Conservation (phyloP, 2,797 vertebrate species). For the Pipistrellus nathusii region DNA sequence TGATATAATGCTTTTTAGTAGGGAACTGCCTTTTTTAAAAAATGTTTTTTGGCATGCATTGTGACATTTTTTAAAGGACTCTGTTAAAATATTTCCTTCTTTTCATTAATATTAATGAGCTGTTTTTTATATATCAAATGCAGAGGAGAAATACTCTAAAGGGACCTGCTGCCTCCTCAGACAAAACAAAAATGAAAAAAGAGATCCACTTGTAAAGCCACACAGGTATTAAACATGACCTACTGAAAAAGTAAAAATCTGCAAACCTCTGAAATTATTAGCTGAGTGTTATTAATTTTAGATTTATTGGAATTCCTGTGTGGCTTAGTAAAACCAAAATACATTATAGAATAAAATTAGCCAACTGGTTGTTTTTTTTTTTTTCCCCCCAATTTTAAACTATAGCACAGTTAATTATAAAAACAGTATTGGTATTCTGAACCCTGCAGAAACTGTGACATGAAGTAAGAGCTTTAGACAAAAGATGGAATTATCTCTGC, state of each 20-base stretch:
- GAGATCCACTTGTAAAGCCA: constrained; percentile 17
- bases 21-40: constrained; percentile 11
- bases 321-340: constrained; percentile 48
- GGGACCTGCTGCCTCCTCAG: background rate
- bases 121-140: constrained; percentile 33
- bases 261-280: constrained; percentile 24
- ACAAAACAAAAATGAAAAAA: background rate
- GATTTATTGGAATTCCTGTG: constrained; percentile 10
- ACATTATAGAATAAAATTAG: background rate
- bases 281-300: background rate
- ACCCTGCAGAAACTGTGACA: background rate
- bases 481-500: background rate
- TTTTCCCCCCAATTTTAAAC: background rate
- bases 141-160: background rate
- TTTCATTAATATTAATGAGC: constrained; percentile 33
- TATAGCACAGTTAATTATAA: background rate
- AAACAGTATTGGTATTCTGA: background rate
- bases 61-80: background rate
- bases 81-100: constrained; percentile 21
- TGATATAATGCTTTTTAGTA: background rate
- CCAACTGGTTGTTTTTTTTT: background rate
- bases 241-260: background rate
- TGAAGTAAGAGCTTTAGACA: background rate
- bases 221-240: background rate
- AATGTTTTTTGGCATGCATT: background rate